These are phyloP conservation scores for Stegodyphus dumicola DNA, from an alignment of 1,140 invertebrate species.

Conservation along the genomic window DNA sequence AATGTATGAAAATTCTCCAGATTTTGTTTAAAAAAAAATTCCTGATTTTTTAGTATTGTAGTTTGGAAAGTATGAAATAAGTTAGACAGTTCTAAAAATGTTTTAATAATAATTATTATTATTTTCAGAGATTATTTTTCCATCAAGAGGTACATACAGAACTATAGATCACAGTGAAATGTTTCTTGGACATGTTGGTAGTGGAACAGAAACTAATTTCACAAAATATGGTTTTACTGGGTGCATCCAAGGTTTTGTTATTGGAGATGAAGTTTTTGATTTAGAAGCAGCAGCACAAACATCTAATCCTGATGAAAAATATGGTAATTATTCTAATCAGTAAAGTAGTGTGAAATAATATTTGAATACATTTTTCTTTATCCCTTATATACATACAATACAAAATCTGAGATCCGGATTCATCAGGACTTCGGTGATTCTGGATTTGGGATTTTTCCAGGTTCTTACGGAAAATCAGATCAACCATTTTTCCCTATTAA, in stretches of 20 bases:
- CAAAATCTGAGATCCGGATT: too few relatives aligned
- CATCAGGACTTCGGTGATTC: too few relatives aligned
- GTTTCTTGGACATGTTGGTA: slow-evolving; percentile 87
- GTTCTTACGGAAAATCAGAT: too few relatives aligned
- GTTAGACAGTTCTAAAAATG: background rate
- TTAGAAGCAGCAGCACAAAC: slow-evolving; percentile 68
- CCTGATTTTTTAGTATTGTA: too few relatives aligned
- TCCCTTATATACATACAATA: too few relatives aligned
- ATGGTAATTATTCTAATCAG: slow-evolving; percentile 59
- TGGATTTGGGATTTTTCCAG: too few relatives aligned
- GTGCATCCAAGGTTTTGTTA: slow-evolving; percentile 88
- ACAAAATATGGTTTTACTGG: slow-evolving; percentile 83
- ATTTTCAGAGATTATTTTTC: slow-evolving; percentile 81
- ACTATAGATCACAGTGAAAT: slow-evolving; percentile 89
- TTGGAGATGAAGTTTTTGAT: slow-evolving; percentile 82
- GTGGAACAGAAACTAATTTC: slow-evolving; percentile 65
- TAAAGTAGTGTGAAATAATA: too few relatives aligned
- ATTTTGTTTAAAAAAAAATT: background rate
- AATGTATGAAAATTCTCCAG: background rate
- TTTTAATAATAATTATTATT: slow-evolving; percentile 6
- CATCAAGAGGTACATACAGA: slow-evolving; percentile 82
- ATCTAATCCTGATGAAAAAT: slow-evolving; percentile 60
- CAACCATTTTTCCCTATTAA: too few relatives aligned
- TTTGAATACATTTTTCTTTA: too few relatives aligned
- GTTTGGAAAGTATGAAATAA: too few relatives aligned